Conservation (phyloP, 2,888 invertebrate species). For the Sympetrum striolatum region DNA sequence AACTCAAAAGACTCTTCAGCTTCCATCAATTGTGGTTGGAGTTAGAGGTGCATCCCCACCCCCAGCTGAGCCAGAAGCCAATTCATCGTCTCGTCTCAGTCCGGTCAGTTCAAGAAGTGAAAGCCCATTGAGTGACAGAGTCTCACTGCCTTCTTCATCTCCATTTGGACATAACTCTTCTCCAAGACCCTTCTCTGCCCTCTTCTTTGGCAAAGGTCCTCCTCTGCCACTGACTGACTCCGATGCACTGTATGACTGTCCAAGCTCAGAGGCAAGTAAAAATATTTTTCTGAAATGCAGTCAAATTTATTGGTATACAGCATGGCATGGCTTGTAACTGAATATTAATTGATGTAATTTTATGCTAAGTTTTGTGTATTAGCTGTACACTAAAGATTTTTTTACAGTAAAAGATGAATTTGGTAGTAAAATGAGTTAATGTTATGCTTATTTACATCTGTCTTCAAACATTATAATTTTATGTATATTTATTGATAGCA, state of each 20-base stretch:
- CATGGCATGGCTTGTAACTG: too few species aligned
- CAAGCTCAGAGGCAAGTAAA: constrained; percentile 69
- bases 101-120: constrained; percentile 81
- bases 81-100: constrained; percentile 60
- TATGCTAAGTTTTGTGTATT: too few species aligned
- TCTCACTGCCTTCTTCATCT: constrained; percentile 67
- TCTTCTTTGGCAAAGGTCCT: constrained; percentile 45
- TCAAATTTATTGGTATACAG: background rate
- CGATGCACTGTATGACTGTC: constrained; percentile 80
- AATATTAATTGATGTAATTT: too few species aligned
- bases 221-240: constrained; percentile 78
- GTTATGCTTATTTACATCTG: too few species aligned
- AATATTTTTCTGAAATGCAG: background rate
- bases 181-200: constrained; percentile 23
- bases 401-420: too few species aligned
- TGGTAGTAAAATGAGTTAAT: too few species aligned
- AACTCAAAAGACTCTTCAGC: constrained; percentile 58
- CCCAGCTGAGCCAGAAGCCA: background rate
- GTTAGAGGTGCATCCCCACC: constrained; percentile 4
- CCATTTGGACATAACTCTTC: constrained; percentile 69
- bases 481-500: too few species aligned
- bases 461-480: too few species aligned
- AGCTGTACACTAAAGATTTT: too few species aligned
- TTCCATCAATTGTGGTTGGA: constrained; percentile 67
- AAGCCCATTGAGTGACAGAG: constrained; percentile 75